phyloP scores from a whole-genome alignment of 2,797 vertebrate species.

The Galago senegalensis region DNA sequence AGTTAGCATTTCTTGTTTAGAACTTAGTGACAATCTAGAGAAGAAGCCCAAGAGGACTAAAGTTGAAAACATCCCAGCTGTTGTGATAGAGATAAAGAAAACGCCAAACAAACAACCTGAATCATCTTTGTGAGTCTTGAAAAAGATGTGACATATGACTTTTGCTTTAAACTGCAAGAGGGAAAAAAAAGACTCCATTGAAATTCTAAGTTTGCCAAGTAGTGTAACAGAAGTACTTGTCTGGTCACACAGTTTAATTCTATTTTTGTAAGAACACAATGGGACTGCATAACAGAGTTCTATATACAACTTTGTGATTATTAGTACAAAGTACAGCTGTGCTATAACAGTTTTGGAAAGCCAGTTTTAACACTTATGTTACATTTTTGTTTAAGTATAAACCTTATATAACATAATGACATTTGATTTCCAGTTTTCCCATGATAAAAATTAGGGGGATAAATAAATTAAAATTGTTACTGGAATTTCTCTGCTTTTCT shows the following conservation, averaged over 20 bases:
- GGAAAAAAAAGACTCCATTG: conserved; percentile 85
- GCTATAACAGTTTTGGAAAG: conserved; percentile 88
- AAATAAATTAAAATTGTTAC: conserved; percentile 88
- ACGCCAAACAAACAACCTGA: conserved; percentile 93
- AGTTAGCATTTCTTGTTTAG: conserved; percentile 90
- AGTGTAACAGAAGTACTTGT: conserved; percentile 89
- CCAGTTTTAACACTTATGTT: conserved; percentile 87
- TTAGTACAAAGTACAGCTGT: conserved; percentile 81
- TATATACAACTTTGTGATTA: conserved; percentile 86
- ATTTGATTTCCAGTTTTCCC: conserved; percentile 85
- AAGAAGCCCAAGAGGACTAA: conserved; percentile 90
- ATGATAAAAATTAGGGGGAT: conserved; percentile 86
- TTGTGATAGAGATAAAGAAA: conserved; percentile 89
- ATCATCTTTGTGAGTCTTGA: conserved; percentile 94
- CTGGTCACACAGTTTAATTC: conserved; percentile 89
- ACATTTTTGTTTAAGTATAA: conserved; percentile 85
- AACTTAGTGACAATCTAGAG: conserved; percentile 93
- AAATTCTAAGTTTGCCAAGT: conserved; percentile 89
- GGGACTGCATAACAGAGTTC: conserved; percentile 86
- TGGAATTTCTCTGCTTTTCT: conserved; percentile 83
- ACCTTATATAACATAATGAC: conserved; percentile 83
- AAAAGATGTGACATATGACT: conserved; percentile 82
- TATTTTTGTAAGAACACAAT: conserved; percentile 89
- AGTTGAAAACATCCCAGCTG: conserved; percentile 87
- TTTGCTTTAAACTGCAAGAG: conserved; percentile 87